Conservation (phyloP, 2,797 vertebrate genomes). For the Etheostoma nigrum region DNA sequence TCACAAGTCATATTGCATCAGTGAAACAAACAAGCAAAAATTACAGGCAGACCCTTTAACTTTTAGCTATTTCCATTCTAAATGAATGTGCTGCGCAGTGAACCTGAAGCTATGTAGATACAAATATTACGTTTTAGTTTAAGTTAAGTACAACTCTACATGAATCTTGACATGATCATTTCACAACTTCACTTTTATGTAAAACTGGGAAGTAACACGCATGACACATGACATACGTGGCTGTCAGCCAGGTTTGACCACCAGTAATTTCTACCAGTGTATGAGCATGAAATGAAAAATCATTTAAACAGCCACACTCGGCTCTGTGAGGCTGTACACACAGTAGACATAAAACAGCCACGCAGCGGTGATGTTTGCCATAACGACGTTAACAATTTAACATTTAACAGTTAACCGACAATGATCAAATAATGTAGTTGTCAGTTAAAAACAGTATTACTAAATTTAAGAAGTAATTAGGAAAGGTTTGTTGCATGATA, state of each 20-base stretch:
- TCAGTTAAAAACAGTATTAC: no score
- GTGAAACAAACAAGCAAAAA: constrained; percentile 55
- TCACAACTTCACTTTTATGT: not conserved
- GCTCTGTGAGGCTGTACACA: no score
- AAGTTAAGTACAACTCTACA: constrained; percentile 9
- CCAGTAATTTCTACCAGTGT: not conserved
- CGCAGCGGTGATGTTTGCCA: not conserved
- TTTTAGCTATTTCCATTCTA: constrained; percentile 63
- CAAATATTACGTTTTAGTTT: constrained; percentile 35
- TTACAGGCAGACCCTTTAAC: constrained; percentile 60
- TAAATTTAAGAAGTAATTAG: no score
- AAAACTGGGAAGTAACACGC: not conserved
- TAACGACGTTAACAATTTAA: no score
- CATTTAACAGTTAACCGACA: no score
- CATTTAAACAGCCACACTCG: not conserved
- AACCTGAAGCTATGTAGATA: constrained; percentile 23
- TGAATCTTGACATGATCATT: constrained; percentile 2
- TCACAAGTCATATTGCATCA: constrained; percentile 76
- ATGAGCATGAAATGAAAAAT: not conserved
- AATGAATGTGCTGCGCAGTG: constrained; percentile 55
- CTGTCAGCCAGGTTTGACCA: constrained; percentile 2
- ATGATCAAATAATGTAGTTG: no score
- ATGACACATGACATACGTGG: not conserved
- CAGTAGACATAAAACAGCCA: not conserved
- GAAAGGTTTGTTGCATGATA: no score